Percentiles rank a stretch among this genome's conserved stretches.
phyloP scores from a whole-genome alignment of 2,797 vertebrate species.

The Myotis vivesi region DNA sequence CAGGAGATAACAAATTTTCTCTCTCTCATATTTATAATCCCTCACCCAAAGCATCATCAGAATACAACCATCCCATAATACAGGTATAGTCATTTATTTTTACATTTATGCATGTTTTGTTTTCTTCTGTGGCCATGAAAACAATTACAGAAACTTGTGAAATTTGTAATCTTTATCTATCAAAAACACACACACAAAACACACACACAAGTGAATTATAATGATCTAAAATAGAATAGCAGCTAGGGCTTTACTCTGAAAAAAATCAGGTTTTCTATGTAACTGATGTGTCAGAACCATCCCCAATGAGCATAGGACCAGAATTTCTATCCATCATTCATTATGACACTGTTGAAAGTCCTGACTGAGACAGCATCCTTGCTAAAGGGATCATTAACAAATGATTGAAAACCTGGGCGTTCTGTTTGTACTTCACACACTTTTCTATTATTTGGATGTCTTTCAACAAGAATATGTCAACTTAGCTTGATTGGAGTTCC shows the following conservation, averaged over 20 bases:
- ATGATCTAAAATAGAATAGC: conserved; percentile 53
- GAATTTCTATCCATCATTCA: conserved; percentile 83
- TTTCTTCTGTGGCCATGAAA: conserved; percentile 40
- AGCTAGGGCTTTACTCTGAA: conserved; percentile 67
- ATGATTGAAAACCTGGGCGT: conserved; percentile 34
- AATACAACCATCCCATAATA: conserved; percentile 17
- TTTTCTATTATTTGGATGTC: not conserved
- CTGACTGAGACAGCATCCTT: conserved; percentile 73
- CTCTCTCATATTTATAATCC: conserved; percentile 56
- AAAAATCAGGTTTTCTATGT: conserved; percentile 72
- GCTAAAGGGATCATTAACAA: conserved; percentile 71
- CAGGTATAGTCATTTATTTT: conserved; percentile 11
- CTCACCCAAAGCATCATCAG: conserved; percentile 61
- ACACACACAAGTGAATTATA: conserved; percentile 43
- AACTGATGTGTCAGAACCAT: conserved; percentile 76
- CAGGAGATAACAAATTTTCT: conserved; percentile 64
- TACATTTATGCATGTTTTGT: conserved; percentile 20
- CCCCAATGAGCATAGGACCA: conserved; percentile 72
- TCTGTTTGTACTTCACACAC: conserved; percentile 19
- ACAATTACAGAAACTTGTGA: conserved; percentile 56
- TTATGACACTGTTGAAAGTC: conserved; percentile 76
- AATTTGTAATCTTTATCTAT: conserved; percentile 30
- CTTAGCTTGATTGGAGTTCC: not conserved
- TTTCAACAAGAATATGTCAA: conserved; percentile 8
- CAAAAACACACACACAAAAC: conserved; percentile 15